Conservation (phyloP, 2,888 invertebrate genomes). For the Dione juno region DNA sequence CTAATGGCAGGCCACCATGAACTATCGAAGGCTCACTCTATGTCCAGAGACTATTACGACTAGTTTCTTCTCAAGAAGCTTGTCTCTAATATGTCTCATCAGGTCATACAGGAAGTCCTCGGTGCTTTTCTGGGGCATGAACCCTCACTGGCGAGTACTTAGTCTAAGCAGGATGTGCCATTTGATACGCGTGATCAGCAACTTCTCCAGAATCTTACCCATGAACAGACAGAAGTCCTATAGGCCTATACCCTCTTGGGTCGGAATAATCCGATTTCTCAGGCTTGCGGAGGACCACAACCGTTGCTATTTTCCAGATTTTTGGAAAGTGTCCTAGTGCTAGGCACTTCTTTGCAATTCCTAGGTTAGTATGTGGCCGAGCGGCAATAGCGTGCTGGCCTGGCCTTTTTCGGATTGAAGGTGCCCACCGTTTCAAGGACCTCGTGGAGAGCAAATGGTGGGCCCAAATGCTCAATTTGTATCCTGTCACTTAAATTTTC, state of each 20-base stretch:
- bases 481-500: background rate
- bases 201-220: slow-evolving; percentile 30
- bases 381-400: slow-evolving; percentile 4
- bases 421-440: too few species aligned
- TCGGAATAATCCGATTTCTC: background rate
- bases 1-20: slow-evolving; percentile 54
- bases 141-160: slow-evolving; percentile 37
- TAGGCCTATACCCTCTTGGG: background rate
- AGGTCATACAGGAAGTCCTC: slow-evolving; percentile 45
- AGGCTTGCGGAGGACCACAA: background rate
- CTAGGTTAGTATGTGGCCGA: background rate
- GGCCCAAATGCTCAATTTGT: background rate
- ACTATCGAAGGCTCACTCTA: slow-evolving; percentile 51
- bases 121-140: slow-evolving; percentile 43
- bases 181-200: slow-evolving; percentile 34
- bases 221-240: background rate
- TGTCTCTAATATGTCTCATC: slow-evolving; percentile 19
- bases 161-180: slow-evolving; percentile 33
- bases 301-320: slow-evolving; percentile 35
- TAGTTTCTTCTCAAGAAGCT: slow-evolving; percentile 35
- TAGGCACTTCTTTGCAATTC: slow-evolving; percentile 32
- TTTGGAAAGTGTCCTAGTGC: slow-evolving; percentile 30
- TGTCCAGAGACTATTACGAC: slow-evolving; percentile 38
- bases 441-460: background rate
- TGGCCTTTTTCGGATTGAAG: slow-evolving; percentile 43